phyloP scores from a whole-genome alignment of 1,140 invertebrate genomes.

The Pygmarrhopalites habei region DNA sequence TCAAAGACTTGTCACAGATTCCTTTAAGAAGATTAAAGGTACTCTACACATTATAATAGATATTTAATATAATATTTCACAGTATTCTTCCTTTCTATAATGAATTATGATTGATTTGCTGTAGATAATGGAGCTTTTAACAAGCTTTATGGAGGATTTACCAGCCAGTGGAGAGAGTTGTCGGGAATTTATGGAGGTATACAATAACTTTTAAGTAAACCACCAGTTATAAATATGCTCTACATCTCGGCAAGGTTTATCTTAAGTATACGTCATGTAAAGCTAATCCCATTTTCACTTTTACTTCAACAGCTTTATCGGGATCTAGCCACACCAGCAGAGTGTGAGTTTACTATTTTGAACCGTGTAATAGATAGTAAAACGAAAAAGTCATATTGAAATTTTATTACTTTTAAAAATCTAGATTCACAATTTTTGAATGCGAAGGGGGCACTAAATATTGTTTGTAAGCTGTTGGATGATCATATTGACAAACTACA shows the following conservation, averaged over 20 bases:
- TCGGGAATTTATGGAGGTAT: constrained; percentile 83
- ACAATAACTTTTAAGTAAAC: too few species aligned
- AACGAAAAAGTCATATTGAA: too few species aligned
- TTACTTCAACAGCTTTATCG: too few species aligned
- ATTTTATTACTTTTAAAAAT: too few species aligned
- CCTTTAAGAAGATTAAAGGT: constrained; percentile 34
- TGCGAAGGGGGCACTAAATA: constrained; percentile 71
- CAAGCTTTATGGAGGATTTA: constrained; percentile 77
- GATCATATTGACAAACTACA: constrained; percentile 79
- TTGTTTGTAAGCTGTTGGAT: constrained; percentile 77
- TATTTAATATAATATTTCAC: too few species aligned
- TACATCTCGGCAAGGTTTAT: too few species aligned
- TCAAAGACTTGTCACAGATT: constrained; percentile 38
- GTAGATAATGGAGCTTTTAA: constrained; percentile 74
- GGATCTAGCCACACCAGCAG: constrained; percentile 68
- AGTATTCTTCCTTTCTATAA: neutral
- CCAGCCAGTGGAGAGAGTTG: constrained; percentile 78
- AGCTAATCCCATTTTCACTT: too few species aligned
- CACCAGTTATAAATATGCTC: too few species aligned
- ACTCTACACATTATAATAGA: too few species aligned
- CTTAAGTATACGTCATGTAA: too few species aligned
- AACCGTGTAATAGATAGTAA: too few species aligned
- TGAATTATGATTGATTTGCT: neutral
- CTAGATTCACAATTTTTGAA: constrained; percentile 92
- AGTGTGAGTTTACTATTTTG: too few species aligned